Percentiles rank a stretch among this genome's conserved stretches.
These are phyloP conservation scores for Samia ricini DNA, from an alignment of 1,140 invertebrate genomes.

Conservation along the genomic window DNA sequence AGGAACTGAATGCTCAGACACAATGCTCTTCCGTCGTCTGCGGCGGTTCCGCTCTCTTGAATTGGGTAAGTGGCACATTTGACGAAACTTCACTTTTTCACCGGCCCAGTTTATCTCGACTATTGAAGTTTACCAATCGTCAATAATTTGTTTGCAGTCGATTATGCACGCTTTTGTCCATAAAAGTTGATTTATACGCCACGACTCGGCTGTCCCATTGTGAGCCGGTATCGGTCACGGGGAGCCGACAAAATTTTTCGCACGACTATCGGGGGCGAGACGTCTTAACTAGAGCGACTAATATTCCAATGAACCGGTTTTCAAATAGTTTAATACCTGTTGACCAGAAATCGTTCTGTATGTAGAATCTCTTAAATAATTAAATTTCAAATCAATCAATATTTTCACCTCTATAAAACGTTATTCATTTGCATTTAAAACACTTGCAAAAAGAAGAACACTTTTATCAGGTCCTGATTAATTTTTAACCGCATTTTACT, in stretches of 20 bases:
- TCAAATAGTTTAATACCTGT: conserved; percentile 21
- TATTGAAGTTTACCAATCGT: conserved; percentile 37
- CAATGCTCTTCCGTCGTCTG: conserved; percentile 58
- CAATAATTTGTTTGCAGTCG: conserved; percentile 45
- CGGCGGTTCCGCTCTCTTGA: conserved; percentile 72
- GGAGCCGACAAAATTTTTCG: conserved; percentile 50
- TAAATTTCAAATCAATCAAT: conserved; percentile 31
- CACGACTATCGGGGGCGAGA: conserved; percentile 63
- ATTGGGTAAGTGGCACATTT: conserved; percentile 69
- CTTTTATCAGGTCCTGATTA: not conserved
- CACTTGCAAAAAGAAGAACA: not conserved
- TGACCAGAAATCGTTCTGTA: conserved; percentile 26
- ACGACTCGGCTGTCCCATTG: not conserved
- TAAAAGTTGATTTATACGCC: conserved; percentile 54
- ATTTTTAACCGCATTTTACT: conserved; percentile 1
- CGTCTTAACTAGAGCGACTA: conserved; percentile 59
- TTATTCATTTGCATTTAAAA: not conserved
- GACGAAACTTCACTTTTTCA: conserved; percentile 71
- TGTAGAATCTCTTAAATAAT: conserved; percentile 34
- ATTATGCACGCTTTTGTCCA: conserved; percentile 48
- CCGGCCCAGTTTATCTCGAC: conserved; percentile 38
- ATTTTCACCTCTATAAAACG: not conserved
- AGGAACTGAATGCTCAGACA: conserved; percentile 34
- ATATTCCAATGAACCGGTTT: conserved; percentile 58
- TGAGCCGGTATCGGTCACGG: conserved; percentile 32